A percentile compares a stretch with the other conserved stretches of the same genome.
Evolutionary conservation across 2,888 invertebrate genomes (phyloP).

Genomic region (Melitaea athalia): DNA sequence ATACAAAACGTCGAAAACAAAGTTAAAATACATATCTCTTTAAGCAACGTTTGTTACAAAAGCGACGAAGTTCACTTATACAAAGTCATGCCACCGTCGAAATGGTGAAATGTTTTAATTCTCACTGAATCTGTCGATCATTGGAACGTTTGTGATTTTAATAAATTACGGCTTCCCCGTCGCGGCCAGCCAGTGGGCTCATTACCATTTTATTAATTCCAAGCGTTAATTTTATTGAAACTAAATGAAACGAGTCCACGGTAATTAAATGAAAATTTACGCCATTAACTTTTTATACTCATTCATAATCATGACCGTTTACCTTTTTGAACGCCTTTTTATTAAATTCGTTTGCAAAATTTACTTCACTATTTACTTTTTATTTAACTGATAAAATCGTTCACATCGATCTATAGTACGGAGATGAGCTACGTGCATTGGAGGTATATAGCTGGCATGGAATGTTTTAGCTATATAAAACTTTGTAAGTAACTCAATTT

Average conservation of each 20-base stretch:
- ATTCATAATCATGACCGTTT: constrained; percentile 31
- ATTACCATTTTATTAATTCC: constrained; percentile 73
- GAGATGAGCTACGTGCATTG: background rate
- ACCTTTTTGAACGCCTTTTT: constrained; percentile 9
- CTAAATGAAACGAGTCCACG: constrained; percentile 51
- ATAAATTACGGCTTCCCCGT: constrained; percentile 42
- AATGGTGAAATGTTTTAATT: background rate
- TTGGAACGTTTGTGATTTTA: constrained; percentile 32
- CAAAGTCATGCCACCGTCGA: background rate
- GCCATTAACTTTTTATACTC: constrained; percentile 35
- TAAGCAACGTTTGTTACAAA: too few relatives aligned
- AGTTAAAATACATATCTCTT: too few relatives aligned
- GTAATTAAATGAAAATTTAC: constrained; percentile 45
- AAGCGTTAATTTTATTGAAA: constrained; percentile 64
- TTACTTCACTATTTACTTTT: background rate
- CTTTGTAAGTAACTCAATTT: too few relatives aligned
- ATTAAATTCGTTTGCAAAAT: background rate
- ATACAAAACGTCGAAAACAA: too few relatives aligned
- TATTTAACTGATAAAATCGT: background rate
- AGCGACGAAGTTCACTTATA: background rate
- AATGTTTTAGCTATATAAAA: too few relatives aligned
- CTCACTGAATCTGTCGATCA: background rate
- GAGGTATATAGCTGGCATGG: too few relatives aligned
- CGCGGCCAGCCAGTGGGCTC: constrained; percentile 38
- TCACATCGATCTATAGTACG: background rate